These are phyloP conservation scores for Ahaetulla prasina DNA, from an alignment of 2,113 vertebrate genomes.

Conservation along the genomic window DNA sequence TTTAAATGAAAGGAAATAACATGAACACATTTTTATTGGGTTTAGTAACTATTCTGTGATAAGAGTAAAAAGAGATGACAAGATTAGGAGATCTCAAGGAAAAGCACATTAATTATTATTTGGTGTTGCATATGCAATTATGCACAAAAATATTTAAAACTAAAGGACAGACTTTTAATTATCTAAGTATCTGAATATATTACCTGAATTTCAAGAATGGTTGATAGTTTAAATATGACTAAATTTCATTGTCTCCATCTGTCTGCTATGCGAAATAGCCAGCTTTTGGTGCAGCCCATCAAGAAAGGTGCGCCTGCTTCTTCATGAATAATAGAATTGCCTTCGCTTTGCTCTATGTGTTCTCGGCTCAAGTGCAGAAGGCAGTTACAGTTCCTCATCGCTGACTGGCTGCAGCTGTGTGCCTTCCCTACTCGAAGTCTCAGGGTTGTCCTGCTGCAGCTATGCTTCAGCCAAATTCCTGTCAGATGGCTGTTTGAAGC, in stretches of 20 bases:
- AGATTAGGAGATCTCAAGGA: neutral
- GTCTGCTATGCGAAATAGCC: neutral
- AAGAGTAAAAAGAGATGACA: neutral
- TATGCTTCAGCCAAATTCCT: too few relatives aligned
- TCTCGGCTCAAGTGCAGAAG: too few relatives aligned
- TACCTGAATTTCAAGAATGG: neutral
- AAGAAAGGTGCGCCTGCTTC: too few relatives aligned
- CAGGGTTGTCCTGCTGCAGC: too few relatives aligned
- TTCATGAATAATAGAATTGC: too few relatives aligned
- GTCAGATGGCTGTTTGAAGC: too few relatives aligned
- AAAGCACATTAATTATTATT: neutral
- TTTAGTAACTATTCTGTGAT: neutral
- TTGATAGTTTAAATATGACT: neutral
- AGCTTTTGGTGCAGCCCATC: too few relatives aligned
- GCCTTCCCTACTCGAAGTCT: too few relatives aligned
- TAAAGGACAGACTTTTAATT: neutral
- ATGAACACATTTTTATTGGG: neutral
- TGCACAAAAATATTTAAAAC: neutral
- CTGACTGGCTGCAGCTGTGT: too few relatives aligned
- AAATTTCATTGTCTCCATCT: neutral
- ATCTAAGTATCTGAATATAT: neutral
- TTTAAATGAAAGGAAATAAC: neutral
- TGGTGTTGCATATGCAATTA: neutral
- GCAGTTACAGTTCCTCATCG: too few relatives aligned
- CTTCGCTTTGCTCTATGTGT: too few relatives aligned